Conservation (phyloP, 2,113 vertebrate species). For the Phoenicopterus ruber region DNA sequence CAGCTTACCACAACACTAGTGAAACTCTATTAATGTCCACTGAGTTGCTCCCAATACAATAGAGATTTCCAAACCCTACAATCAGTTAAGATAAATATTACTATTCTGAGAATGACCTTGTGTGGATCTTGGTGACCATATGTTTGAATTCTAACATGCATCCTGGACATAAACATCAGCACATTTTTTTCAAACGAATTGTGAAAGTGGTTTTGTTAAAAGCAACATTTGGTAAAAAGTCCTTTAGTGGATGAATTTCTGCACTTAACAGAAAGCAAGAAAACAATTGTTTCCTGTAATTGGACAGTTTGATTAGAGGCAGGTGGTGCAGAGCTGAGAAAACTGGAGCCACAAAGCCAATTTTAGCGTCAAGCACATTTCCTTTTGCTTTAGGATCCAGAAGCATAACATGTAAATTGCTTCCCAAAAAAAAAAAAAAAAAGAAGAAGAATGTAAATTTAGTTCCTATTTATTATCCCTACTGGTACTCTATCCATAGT, state of each 20-base stretch:
- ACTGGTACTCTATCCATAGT: slow-evolving; percentile 30
- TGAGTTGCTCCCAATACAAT: not conserved
- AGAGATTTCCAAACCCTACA: slow-evolving; percentile 16
- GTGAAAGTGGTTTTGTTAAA: slow-evolving; percentile 27
- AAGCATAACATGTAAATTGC: slow-evolving; percentile 65
- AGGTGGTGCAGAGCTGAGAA: slow-evolving; percentile 69
- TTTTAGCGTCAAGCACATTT: slow-evolving; percentile 66
- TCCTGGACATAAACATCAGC: slow-evolving; percentile 13
- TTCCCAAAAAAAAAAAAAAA: not conserved
- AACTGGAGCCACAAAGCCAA: slow-evolving; percentile 67
- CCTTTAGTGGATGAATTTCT: slow-evolving; percentile 69
- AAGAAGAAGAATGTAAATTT: slow-evolving; percentile 43
- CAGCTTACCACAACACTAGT: not conserved
- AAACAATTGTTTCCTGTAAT: slow-evolving; percentile 79
- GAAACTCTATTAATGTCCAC: slow-evolving; percentile 1
- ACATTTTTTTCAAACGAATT: slow-evolving; percentile 26
- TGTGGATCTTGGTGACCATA: not conserved
- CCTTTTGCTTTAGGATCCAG: slow-evolving; percentile 61
- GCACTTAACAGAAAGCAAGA: slow-evolving; percentile 75
- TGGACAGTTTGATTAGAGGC: slow-evolving; percentile 81
- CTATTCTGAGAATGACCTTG: not conserved
- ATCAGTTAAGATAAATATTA: slow-evolving; percentile 11
- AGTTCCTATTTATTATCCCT: slow-evolving; percentile 58
- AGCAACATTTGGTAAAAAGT: slow-evolving; percentile 65
- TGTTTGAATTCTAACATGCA: not conserved